Base-by-base conservation (phyloP, 2,797 vertebrate species). In the Myotis pilosus region DNA sequence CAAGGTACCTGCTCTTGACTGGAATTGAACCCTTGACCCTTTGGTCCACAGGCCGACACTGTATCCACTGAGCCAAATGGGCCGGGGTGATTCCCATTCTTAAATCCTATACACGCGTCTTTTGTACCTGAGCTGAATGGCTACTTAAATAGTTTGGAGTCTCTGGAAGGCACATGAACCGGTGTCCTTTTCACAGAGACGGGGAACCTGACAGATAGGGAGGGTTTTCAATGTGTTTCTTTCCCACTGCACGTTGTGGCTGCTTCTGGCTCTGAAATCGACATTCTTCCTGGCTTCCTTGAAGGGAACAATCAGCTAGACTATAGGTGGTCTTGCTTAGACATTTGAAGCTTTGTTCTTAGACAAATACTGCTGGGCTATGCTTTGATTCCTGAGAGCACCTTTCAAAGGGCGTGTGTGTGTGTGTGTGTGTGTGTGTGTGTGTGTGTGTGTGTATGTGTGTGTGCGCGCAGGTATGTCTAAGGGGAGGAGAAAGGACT, bases 281-380 rank as follows among this genome's bases (percentile, higher is more conserved):
- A 95, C 87, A 82, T 97, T 96, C 93, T 97, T 94, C 96, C 96
- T 96, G 66, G 92, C 81, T 98, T 98, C 95, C 93, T 96, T 97
- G 55, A 97, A 95, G 94, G 94, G 95, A 98, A 96, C 96, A 98
- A 97, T 98, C 98, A 97, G 94, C 96, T 94, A 97, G 94, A 92
- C 96, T 41, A n/a, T 92, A 94, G 96, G 95, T 97, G 97, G 98
- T 95, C 96, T 88, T 96, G 95, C 95, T 74, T 96, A 97, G 96
- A 95, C 87, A 71, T 76, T 71, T 33, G 95, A 94, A 78, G 94
- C 51, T 96, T 97, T 96, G 89, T 96, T 96, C 97, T 19, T 89
- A 95, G 97, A 96, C 94, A 96, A 97, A 94, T 89, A 13, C 68
- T 96, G 95, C 96, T 95, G 95, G 96, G 88, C 76, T 95, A 87